Evolutionary conservation across 23 tunicate species (phyloP).

Genomic region (Clavelina lepadiformis): DNA sequence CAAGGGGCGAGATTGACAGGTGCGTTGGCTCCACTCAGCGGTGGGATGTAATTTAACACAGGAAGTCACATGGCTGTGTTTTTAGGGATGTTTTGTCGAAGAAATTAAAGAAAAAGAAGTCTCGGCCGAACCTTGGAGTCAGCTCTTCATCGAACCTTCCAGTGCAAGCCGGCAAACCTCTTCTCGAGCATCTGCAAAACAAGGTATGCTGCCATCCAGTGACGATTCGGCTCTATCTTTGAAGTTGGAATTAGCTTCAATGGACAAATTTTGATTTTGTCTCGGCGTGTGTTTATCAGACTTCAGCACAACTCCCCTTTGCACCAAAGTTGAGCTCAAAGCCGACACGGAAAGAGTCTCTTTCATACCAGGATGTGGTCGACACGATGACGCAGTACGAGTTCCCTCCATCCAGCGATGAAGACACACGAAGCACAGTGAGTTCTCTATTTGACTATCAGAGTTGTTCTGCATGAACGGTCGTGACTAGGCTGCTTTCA

Average conservation of each 20-base stretch:
- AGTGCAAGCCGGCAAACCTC: not conserved
- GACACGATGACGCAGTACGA: conserved; percentile 87
- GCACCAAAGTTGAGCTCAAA: not conserved
- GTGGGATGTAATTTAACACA: not conserved
- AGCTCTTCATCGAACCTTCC: conserved; percentile 4
- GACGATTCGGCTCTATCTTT: too few species aligned
- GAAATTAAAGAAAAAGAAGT: conserved; percentile 40
- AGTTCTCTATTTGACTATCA: conserved; percentile 7
- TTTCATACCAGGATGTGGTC: conserved; percentile 54
- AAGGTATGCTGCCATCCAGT: too few species aligned
- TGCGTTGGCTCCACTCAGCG: not conserved
- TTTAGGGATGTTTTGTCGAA: conserved; percentile 18
- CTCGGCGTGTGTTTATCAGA: not conserved
- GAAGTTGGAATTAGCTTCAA: too few species aligned
- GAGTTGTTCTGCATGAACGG: too few species aligned
- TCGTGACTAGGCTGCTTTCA: not conserved
- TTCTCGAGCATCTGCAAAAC: too few species aligned
- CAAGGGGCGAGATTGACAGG: conserved; percentile 48
- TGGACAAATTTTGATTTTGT: too few species aligned
- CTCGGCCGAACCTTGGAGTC: conserved; percentile 2
- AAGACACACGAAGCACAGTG: conserved; percentile 51
- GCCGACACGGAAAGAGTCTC: conserved; percentile 6
- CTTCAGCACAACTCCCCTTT: not conserved
- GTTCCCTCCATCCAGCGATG: conserved; percentile 67
- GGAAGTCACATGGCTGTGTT: not conserved